phyloP scores from a whole-genome alignment of 2,888 invertebrate genomes.

The Synergus itoensis region DNA sequence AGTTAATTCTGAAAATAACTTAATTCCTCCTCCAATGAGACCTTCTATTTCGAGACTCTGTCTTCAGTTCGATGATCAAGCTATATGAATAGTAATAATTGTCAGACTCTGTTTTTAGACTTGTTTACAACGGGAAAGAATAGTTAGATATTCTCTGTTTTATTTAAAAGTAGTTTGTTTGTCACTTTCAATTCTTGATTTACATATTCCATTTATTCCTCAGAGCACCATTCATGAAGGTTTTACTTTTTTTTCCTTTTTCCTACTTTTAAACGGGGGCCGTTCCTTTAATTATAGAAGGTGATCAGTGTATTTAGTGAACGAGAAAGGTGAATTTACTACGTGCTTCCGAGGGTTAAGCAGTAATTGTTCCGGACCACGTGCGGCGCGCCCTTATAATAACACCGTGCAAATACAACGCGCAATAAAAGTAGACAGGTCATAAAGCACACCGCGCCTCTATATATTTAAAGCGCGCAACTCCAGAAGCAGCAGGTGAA shows the following conservation, averaged over 20 bases:
- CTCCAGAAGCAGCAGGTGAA: slow-evolving; percentile 24
- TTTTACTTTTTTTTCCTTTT: not conserved
- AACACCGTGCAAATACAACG: slow-evolving; percentile 43
- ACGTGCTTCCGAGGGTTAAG: slow-evolving; percentile 5
- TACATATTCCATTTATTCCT: not conserved
- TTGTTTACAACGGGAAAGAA: not conserved
- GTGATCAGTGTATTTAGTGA: slow-evolving; percentile 27
- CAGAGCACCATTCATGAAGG: not conserved
- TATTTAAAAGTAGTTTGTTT: not conserved
- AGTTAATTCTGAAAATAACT: slow-evolving; percentile 21
- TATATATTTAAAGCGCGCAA: slow-evolving; percentile 28
- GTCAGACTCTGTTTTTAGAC: not conserved
- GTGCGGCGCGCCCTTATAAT: slow-evolving; percentile 49
- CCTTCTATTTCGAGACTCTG: not conserved
- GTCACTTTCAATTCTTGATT: not conserved
- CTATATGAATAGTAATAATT: not conserved
- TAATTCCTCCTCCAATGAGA: not conserved
- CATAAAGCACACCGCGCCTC: slow-evolving; percentile 54
- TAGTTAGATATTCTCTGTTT: not conserved
- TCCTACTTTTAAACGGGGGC: not conserved
- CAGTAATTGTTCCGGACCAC: slow-evolving; percentile 51
- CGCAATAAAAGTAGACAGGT: slow-evolving; percentile 50
- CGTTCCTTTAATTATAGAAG: not conserved
- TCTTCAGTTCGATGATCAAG: not conserved
- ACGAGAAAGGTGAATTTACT: slow-evolving; percentile 29